Evolutionary conservation across 1,140 invertebrate species (phyloP).

Genomic region (Homalodisca vitripennis): DNA sequence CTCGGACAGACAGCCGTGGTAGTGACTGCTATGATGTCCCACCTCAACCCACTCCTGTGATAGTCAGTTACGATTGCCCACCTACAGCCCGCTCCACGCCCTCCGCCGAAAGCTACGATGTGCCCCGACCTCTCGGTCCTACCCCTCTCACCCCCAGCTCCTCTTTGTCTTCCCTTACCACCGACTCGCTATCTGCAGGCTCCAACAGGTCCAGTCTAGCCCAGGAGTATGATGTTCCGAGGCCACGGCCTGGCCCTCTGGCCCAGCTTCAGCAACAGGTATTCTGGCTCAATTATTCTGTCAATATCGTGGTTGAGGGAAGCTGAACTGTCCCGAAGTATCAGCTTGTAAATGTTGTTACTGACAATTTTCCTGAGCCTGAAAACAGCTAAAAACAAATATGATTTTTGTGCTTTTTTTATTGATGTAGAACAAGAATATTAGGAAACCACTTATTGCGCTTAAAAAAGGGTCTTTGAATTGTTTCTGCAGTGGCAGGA

Average conservation of each 20-base stretch:
- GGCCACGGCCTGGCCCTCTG: slow-evolving; percentile 37
- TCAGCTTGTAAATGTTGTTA: too few species aligned
- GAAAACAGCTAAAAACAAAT: too few species aligned
- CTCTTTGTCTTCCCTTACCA: slow-evolving; percentile 51
- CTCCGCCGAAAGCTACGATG: slow-evolving; percentile 52
- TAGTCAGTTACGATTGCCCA: neutral
- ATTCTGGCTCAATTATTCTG: too few species aligned
- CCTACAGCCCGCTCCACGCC: neutral
- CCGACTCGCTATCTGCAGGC: slow-evolving; percentile 54
- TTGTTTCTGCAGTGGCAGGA: too few species aligned
- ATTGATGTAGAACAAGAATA: too few species aligned
- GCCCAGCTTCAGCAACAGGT: slow-evolving; percentile 35
- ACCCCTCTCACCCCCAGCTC: slow-evolving; percentile 34
- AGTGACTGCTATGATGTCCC: slow-evolving; percentile 61
- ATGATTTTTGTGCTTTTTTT: too few species aligned
- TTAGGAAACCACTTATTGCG: too few species aligned
- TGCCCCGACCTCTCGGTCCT: slow-evolving; percentile 27
- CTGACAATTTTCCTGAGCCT: too few species aligned
- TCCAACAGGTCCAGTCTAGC: slow-evolving; percentile 49
- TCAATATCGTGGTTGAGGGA: too few species aligned
- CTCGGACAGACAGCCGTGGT: slow-evolving; percentile 38
- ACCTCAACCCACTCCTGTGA: slow-evolving; percentile 58
- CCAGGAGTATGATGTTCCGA: slow-evolving; percentile 44
- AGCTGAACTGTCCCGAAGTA: too few species aligned
- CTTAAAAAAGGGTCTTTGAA: too few species aligned